Evolutionary conservation across 2,888 invertebrate genomes (phyloP).

Genomic region (Eupithecia exiguata): DNA sequence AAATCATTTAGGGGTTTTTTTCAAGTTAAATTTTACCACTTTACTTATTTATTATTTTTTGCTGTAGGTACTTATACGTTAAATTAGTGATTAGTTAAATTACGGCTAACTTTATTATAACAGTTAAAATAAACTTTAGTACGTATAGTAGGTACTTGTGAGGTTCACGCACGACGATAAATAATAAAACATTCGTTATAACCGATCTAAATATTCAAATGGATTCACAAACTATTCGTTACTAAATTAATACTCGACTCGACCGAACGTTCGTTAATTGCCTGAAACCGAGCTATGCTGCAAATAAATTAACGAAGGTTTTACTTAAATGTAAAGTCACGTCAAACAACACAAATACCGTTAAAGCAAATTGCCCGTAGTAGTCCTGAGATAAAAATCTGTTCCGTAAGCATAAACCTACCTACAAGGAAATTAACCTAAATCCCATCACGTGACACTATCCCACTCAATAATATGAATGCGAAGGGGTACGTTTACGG

Average conservation of each 20-base stretch:
- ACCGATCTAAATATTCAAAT: constrained; percentile 25
- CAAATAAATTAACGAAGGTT: constrained; percentile 10
- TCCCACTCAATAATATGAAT: too few relatives aligned
- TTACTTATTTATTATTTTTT: too few relatives aligned
- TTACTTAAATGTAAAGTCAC: background rate
- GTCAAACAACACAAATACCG: background rate
- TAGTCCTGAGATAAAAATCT: background rate
- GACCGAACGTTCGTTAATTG: constrained; percentile 18
- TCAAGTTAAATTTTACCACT: too few relatives aligned
- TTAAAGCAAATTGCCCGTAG: background rate
- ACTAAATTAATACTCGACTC: constrained; percentile 18
- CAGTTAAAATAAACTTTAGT: too few relatives aligned
- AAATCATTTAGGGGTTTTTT: too few relatives aligned
- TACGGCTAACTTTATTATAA: too few relatives aligned
- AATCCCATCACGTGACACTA: too few relatives aligned
- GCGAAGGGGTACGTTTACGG: too few relatives aligned
- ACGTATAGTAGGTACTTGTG: too few relatives aligned
- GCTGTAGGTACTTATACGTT: too few relatives aligned
- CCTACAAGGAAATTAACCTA: too few relatives aligned
- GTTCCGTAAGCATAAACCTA: background rate
- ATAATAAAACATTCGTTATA: constrained; percentile 24
- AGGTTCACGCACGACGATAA: background rate
- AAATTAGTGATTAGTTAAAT: too few relatives aligned
- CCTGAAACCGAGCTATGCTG: constrained; percentile 11
- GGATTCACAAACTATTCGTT: constrained; percentile 27